Base-by-base conservation (phyloP, 2,888 invertebrate genomes). In the Cosmia trapezina region DNA sequence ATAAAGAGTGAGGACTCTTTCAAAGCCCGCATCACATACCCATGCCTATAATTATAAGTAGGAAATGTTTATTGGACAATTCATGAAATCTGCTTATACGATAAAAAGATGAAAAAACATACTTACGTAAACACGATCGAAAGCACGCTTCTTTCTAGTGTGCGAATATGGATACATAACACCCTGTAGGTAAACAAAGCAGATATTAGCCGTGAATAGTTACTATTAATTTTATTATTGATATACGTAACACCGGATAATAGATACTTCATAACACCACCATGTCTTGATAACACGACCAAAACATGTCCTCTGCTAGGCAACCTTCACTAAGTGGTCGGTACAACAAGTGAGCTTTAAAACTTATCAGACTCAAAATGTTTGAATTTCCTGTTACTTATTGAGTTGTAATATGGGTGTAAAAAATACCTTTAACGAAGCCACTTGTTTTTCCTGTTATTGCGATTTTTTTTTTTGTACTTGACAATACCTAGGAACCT, bases 151-250 rank as follows among this genome's bases (percentile, higher is more conserved):
- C 83, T 96, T 96, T 79, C 84, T 93, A 12, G 96, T 96, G 70
- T 96, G 96, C 9, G 96, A 96, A 83, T 95, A 93, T 47, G 96
- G 96, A 89, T 96, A 96, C 92, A 96, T 91, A 19, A 96, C 86
- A n/a, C 96, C 96, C 96, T 96, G 91, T 56, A n/a, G 33, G n/a
- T 63, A 86, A 89, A 84, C 2, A 72, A 59, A 68, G 37, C 33
- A 51, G 54, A 59, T 57, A 19, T 54, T 59, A 33, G 28, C 6
- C n/a, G 17, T 17, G 4, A 33, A 43, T 8, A 69, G n/a, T n/a
- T 17, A n/a, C 6, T 51, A 12, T 14, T 61, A 22, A 54, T 37
- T 11, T 14, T 19, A 4, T 7, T 28, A n/a, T n/a, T n/a, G n/a
- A n/a, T n/a, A n/a, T n/a, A n/a, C n/a, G n/a, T n/a, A n/a, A 41